A percentile compares a stretch with the other conserved stretches of the same genome.
phyloP scores from a whole-genome alignment of 2,888 invertebrate species.

The Xylocampa areola region DNA sequence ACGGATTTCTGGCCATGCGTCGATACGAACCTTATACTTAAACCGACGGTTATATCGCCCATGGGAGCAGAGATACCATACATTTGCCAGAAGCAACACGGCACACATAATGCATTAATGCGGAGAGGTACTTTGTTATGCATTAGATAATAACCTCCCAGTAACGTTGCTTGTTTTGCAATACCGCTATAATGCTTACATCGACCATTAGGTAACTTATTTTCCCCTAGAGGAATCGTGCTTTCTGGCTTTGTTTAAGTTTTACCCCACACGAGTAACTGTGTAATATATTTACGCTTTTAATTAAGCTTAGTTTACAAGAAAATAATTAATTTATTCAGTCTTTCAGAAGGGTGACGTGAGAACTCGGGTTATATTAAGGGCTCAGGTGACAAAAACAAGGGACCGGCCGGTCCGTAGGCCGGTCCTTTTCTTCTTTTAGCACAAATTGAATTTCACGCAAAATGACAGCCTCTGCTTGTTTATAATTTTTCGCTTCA shows the following conservation, averaged over 20 bases:
- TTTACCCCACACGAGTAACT: too few relatives aligned
- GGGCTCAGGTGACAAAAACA: constrained; percentile 18
- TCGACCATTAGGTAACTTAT: constrained; percentile 4
- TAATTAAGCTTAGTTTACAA: constrained; percentile 44
- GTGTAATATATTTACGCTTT: constrained; percentile 35
- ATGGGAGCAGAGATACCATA: too few relatives aligned
- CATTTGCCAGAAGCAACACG: too few relatives aligned
- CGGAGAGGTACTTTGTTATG: background rate
- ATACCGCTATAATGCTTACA: constrained; percentile 1
- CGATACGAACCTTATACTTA: too few relatives aligned
- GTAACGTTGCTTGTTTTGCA: constrained; percentile 4
- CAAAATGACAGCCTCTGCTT: background rate
- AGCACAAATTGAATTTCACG: constrained; percentile 14
- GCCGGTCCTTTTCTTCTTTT: background rate
- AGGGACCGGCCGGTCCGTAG: too few relatives aligned
- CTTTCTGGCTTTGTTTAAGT: too few relatives aligned
- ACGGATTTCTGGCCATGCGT: too few relatives aligned
- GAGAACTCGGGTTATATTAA: constrained; percentile 16
- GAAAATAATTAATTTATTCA: constrained; percentile 44
- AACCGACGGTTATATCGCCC: too few relatives aligned
- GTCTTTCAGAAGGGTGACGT: constrained; percentile 10
- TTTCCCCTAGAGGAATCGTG: constrained; percentile 6
- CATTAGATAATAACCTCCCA: constrained; percentile 19
- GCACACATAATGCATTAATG: background rate
- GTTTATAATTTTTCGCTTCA: constrained; percentile 4